These are phyloP conservation scores for Griposia aprilina DNA, from an alignment of 2,888 invertebrate genomes.

Conservation along the genomic window DNA sequence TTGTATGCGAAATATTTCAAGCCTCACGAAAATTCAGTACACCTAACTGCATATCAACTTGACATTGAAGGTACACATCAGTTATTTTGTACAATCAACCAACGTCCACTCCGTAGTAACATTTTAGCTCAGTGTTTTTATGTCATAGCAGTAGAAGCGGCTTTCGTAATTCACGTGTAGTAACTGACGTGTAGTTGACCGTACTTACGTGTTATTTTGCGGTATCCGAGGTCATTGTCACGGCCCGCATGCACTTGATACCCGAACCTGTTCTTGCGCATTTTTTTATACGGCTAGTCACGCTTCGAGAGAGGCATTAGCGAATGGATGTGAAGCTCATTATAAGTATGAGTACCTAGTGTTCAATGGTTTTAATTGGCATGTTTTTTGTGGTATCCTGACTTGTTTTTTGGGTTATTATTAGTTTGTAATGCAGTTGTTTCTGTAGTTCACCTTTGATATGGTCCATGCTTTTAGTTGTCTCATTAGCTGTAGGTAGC, in stretches of 20 bases:
- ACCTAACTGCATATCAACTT: slow-evolving; percentile 41
- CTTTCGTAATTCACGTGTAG: slow-evolving; percentile 11
- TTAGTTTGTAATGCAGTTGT: background rate
- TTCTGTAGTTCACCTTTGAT: background rate
- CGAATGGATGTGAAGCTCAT: slow-evolving; percentile 8
- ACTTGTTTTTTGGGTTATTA: background rate
- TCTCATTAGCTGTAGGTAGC: background rate
- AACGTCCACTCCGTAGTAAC: background rate
- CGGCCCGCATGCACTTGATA: slow-evolving; percentile 63
- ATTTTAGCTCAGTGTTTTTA: background rate
- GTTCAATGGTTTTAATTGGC: slow-evolving; percentile 7
- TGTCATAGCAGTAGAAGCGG: background rate
- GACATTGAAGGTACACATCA: slow-evolving; percentile 28
- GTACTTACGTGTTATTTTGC: slow-evolving; percentile 50
- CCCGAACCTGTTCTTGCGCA: slow-evolving; percentile 62
- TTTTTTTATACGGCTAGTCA: slow-evolving; percentile 56
- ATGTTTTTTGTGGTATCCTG: background rate
- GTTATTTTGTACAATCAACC: slow-evolving; percentile 15
- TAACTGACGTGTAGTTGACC: slow-evolving; percentile 2
- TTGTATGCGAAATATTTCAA: slow-evolving; percentile 9
- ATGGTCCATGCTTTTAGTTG: background rate
- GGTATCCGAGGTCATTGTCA: slow-evolving; percentile 65
- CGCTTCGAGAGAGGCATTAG: slow-evolving; percentile 17
- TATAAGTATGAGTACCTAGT: background rate
- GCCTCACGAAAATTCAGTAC: slow-evolving; percentile 28